Evolutionary conservation across 2,888 invertebrate species (phyloP).

Genomic region (Biston stratarius): DNA sequence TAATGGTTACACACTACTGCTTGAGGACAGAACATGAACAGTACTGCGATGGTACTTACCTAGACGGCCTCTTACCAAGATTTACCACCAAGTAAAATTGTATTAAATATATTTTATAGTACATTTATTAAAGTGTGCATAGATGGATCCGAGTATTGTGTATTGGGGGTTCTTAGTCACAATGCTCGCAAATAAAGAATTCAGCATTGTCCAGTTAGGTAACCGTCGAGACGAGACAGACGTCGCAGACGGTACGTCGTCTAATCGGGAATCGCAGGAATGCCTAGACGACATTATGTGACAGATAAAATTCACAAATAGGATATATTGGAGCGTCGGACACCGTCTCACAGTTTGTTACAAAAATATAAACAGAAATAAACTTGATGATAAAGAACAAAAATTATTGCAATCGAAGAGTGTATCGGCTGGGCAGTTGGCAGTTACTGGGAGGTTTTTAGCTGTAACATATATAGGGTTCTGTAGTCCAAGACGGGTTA

Average conservation of each 20-base stretch:
- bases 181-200: conserved; percentile 13
- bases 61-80: too few relatives aligned
- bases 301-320: conserved; percentile 70
- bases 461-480: not conserved
- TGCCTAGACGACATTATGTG: conserved; percentile 73
- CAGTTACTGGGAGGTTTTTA: not conserved
- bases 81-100: too few relatives aligned
- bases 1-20: too few relatives aligned
- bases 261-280: conserved; percentile 69
- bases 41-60: too few relatives aligned
- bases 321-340: conserved; percentile 58
- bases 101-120: too few relatives aligned
- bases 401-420: not conserved
- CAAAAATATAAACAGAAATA: conserved; percentile 28
- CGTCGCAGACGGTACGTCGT: conserved; percentile 59
- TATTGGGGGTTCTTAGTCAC: not conserved
- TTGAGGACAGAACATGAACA: too few relatives aligned
- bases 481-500: not conserved
- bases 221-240: conserved; percentile 34
- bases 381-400: conserved; percentile 26
- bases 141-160: too few relatives aligned
- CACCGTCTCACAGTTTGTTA: conserved; percentile 24
- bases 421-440: not conserved
- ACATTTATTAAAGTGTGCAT: too few relatives aligned
- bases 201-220: conserved; percentile 18